Evolutionary conservation across 2,797 vertebrate species (phyloP), one percentile per base, ranked within the genome.

Genomic region (Alcedo atthis): DNA sequence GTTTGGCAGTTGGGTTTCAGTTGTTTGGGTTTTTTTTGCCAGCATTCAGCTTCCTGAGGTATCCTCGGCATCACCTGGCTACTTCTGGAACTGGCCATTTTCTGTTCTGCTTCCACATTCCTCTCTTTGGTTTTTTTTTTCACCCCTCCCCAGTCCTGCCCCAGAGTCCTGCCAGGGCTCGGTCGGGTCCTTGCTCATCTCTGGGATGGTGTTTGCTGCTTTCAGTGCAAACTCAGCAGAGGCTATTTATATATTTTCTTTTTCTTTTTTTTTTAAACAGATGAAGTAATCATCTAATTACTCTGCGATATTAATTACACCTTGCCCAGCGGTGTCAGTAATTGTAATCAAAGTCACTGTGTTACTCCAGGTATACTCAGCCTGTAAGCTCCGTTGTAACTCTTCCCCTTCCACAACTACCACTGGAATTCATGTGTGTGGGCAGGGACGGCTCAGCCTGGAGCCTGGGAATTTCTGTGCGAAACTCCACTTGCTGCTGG

Each of bases 261-360:
- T 37, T 37, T 37, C 14, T 37, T 37, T 37, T 37, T 40, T 82
- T 75, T 94, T 70, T 78, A 90, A 93, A 85, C 85, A 84, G 94
- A 94, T 91, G 91, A 95, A 92, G 94, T 54, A 51, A 89, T 70
- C 48, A 0, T 71, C 88, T 90, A 87, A 90, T 90, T 85, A 93
- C 85, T 64, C 79, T 6, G 40, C 22, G 81, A 57, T 92, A 59
- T 95, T 93, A 89, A 89, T 96, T 94, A 87, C 77, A 55, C 67
- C 70, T 96, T 79, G 9, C 73, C 83, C 71, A 30, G 83, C 61
- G 37, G 89, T 69, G 95, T 74, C 51, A 32, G 82, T 90, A 91
- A 92, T 94, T 93, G 96, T 91, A 69, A 89, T 91, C 91, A 76
- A 68, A 85, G 86, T 70, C 93, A 87, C 88, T 91, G 74, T 89